phyloP scores from a whole-genome alignment of 2,797 vertebrate genomes.

The Halcyon leucocephala region DNA sequence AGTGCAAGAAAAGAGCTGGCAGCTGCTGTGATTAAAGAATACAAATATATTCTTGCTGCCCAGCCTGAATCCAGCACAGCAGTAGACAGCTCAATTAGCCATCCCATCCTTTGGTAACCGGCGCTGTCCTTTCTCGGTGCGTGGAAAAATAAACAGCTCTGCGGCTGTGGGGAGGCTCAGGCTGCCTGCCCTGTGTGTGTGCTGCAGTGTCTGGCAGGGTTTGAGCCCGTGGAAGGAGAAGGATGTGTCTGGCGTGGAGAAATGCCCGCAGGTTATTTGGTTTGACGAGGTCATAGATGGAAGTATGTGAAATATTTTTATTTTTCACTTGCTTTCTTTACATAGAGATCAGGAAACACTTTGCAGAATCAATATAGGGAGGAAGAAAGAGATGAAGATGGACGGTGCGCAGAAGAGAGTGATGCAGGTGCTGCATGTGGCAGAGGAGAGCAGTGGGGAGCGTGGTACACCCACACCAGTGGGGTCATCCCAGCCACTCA shows the following conservation, averaged over 20 bases:
- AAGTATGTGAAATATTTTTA: background rate
- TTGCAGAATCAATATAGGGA: background rate
- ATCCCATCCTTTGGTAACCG: background rate
- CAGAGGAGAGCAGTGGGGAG: background rate
- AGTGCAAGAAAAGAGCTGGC: background rate
- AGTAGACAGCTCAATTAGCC: background rate
- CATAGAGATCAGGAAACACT: background rate
- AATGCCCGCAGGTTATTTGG: background rate
- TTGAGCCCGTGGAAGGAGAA: background rate
- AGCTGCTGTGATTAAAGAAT: slow-evolving; percentile 9
- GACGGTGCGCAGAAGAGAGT: background rate
- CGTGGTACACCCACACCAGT: background rate
- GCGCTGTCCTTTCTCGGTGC: background rate
- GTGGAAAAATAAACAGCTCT: background rate
- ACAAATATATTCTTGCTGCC: background rate
- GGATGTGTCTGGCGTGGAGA: background rate
- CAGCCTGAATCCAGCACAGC: slow-evolving; percentile 1
- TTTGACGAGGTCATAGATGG: slow-evolving; percentile 1
- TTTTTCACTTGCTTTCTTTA: background rate
- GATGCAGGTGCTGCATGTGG: background rate
- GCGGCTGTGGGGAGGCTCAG: background rate
- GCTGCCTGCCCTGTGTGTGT: background rate
- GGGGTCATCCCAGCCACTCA: background rate
- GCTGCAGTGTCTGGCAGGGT: background rate
- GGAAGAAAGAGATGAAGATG: background rate